These are phyloP conservation scores for Kryptolebias marmoratus DNA, from an alignment of 2,113 vertebrate genomes.

Conservation along the genomic window DNA sequence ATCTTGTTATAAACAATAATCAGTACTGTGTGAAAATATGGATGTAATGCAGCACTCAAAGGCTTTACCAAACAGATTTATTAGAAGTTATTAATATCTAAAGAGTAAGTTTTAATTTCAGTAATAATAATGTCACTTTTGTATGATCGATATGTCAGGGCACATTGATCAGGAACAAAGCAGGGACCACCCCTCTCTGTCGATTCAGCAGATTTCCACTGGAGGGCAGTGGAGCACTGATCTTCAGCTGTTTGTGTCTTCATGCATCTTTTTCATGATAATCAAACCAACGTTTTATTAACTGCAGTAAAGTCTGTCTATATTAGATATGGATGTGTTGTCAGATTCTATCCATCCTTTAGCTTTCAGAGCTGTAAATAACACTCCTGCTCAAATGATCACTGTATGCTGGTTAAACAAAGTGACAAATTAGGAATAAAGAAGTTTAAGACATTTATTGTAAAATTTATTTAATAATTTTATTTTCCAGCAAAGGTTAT, in stretches of 20 bases:
- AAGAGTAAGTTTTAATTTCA: not conserved
- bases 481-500: too few species aligned
- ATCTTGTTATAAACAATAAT: not conserved
- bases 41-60: not conserved
- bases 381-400: not conserved
- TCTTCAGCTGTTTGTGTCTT: not conserved
- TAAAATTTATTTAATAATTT: too few species aligned
- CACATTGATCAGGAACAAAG: not conserved
- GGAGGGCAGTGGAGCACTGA: constrained; percentile 76
- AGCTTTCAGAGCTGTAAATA: not conserved
- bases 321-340: not conserved
- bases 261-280: not conserved
- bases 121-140: not conserved
- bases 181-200: not conserved
- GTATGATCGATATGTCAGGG: not conserved
- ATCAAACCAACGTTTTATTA: not conserved
- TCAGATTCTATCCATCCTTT: not conserved
- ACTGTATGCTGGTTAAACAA: not conserved
- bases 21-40: not conserved
- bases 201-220: constrained; percentile 55
- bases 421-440: not conserved
- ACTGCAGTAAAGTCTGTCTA: not conserved
- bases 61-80: not conserved
- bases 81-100: not conserved
- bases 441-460: too few species aligned